Conservation (phyloP, 2,888 invertebrate species). For the Hoplodrina ambigua region DNA sequence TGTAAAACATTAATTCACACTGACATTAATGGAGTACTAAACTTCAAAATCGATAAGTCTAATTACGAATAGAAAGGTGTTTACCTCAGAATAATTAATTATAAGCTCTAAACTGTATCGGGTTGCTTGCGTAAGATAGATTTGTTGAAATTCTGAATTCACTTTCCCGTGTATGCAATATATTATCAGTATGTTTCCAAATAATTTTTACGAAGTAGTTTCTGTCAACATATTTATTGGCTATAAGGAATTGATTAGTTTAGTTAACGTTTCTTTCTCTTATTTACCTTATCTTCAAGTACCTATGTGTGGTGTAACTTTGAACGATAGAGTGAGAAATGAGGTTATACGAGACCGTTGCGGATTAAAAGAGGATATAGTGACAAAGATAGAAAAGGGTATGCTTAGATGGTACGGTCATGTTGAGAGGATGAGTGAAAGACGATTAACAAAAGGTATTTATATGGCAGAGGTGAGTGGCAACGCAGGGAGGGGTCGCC, state of each 20-base stretch:
- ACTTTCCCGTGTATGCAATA: constrained; percentile 14
- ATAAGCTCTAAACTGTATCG: constrained; percentile 7
- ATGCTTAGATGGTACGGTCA: too few species aligned
- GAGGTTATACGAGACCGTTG: too few species aligned
- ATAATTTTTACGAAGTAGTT: not conserved
- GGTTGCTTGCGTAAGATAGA: constrained; percentile 14
- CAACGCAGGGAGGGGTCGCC: too few species aligned
- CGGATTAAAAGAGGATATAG: too few species aligned
- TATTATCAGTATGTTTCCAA: constrained; percentile 7
- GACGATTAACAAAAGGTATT: too few species aligned
- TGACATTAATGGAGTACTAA: not conserved
- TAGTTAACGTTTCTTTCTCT: not conserved
- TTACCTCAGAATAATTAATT: constrained; percentile 23
- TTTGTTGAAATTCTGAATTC: not conserved
- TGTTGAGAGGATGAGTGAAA: too few species aligned
- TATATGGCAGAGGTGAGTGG: too few species aligned
- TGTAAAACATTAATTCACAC: not conserved
- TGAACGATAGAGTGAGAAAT: too few species aligned
- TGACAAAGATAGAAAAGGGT: too few species aligned
- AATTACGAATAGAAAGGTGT: constrained; percentile 37
- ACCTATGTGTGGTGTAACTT: too few species aligned
- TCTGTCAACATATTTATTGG: not conserved
- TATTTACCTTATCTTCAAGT: too few species aligned
- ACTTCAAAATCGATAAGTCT: not conserved
- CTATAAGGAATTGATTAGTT: not conserved